A percentile compares a stretch with the other conserved stretches of the same genome.
Conservation (phyloP, 1,140 invertebrate species). For the Leguminivora glycinivorella region DNA sequence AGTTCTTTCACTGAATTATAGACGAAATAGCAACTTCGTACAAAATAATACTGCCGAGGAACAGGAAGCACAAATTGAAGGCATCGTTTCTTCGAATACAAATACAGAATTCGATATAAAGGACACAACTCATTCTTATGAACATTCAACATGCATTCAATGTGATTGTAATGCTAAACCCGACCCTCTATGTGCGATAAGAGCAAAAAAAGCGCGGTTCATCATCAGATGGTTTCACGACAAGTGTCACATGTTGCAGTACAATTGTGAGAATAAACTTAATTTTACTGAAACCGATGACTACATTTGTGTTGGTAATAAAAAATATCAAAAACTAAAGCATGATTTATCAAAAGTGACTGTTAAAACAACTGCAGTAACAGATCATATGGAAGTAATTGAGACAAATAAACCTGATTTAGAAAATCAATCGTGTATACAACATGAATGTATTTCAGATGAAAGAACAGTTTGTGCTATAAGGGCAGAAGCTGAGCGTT, state of each 20-base stretch:
- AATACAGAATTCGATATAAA: neutral
- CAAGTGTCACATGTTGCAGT: conserved; percentile 5
- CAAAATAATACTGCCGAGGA: neutral
- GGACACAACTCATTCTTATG: neutral
- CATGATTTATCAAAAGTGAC: neutral
- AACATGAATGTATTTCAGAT: conserved; percentile 3
- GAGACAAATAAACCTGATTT: neutral
- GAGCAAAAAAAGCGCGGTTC: neutral
- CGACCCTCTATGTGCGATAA: neutral
- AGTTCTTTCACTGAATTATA: neutral
- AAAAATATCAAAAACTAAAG: neutral
- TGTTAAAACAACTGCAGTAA: neutral
- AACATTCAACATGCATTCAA: neutral
- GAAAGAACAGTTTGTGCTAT: neutral
- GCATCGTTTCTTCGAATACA: neutral
- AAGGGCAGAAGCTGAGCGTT: neutral
- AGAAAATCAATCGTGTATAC: neutral
- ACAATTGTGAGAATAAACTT: neutral
- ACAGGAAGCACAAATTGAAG: neutral
- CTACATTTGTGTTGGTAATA: neutral
- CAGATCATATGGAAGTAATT: neutral
- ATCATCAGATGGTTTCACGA: neutral
- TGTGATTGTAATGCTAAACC: neutral
- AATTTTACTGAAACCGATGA: neutral
- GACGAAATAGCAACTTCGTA: neutral